Evolutionary conservation across 2,113 vertebrate species (phyloP).

Genomic region (Hyaena hyaena): DNA sequence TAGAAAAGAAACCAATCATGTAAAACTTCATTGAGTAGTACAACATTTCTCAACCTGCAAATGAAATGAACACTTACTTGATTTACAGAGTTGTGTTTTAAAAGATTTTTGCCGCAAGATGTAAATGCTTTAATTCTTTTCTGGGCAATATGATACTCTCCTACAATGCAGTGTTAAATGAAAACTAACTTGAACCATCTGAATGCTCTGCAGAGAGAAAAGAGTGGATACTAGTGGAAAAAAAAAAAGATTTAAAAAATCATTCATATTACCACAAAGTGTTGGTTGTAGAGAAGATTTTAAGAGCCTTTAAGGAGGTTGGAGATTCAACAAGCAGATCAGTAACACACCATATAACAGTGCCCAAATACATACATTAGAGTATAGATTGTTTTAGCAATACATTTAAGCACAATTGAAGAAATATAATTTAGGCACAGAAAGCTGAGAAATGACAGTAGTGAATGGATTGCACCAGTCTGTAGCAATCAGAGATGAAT

Average conservation of each 20-base stretch:
- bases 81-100: slow-evolving; percentile 55
- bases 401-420: slow-evolving; percentile 42
- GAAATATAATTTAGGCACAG: not conserved
- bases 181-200: slow-evolving; percentile 19
- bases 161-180: slow-evolving; percentile 29
- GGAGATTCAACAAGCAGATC: slow-evolving; percentile 22
- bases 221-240: not conserved
- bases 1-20: slow-evolving; percentile 50
- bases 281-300: not conserved
- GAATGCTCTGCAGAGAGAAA: slow-evolving; percentile 14
- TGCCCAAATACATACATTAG: not conserved
- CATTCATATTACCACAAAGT: not conserved
- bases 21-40: slow-evolving; percentile 50
- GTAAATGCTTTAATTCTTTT: slow-evolving; percentile 68
- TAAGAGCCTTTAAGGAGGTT: not conserved
- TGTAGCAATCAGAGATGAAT: slow-evolving; percentile 34
- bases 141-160: not conserved
- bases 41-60: slow-evolving; percentile 48
- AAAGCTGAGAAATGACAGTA: slow-evolving; percentile 50
- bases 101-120: slow-evolving; percentile 60
- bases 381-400: slow-evolving; percentile 8
- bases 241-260: not conserved
- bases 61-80: slow-evolving; percentile 55
- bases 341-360: not conserved
- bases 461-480: not conserved